These are phyloP conservation scores for Eremophila alpestris DNA, from an alignment of 2,797 vertebrate genomes.

Conservation along the genomic window DNA sequence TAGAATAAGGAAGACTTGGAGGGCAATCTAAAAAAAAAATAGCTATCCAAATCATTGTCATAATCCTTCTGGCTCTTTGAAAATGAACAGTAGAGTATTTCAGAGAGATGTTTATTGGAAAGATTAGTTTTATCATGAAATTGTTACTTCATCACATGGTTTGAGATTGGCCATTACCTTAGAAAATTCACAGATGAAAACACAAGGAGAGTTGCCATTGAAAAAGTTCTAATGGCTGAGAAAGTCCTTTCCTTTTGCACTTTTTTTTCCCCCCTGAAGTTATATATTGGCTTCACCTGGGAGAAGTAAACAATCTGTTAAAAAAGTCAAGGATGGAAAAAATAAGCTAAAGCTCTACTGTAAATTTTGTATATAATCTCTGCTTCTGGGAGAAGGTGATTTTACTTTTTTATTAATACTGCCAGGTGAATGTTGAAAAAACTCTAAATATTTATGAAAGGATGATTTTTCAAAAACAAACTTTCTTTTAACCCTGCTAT, in stretches of 20 bases:
- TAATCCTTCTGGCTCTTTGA: constrained; percentile 32
- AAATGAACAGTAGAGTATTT: constrained; percentile 49
- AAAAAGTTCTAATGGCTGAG: background rate
- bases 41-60: constrained; percentile 9
- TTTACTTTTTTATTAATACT: background rate
- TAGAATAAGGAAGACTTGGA: constrained; percentile 33
- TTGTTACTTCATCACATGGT: constrained; percentile 13
- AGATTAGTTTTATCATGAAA: constrained; percentile 47
- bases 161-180: constrained; percentile 23
- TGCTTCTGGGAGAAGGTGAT: background rate
- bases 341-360: background rate
- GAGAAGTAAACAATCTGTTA: background rate
- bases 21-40: constrained; percentile 17
- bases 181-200: constrained; percentile 22
- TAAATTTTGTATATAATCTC: background rate
- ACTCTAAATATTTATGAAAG: background rate
- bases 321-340: background rate
- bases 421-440: background rate
- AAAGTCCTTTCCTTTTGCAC: background rate
- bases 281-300: background rate
- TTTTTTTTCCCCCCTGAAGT: background rate
- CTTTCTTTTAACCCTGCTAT: background rate
- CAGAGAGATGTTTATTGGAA: constrained; percentile 24
- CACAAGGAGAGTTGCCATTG: background rate
- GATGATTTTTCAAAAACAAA: background rate